Evolutionary conservation across 2,113 vertebrate genomes (phyloP).

Genomic region (Bufo gargarizans): DNA sequence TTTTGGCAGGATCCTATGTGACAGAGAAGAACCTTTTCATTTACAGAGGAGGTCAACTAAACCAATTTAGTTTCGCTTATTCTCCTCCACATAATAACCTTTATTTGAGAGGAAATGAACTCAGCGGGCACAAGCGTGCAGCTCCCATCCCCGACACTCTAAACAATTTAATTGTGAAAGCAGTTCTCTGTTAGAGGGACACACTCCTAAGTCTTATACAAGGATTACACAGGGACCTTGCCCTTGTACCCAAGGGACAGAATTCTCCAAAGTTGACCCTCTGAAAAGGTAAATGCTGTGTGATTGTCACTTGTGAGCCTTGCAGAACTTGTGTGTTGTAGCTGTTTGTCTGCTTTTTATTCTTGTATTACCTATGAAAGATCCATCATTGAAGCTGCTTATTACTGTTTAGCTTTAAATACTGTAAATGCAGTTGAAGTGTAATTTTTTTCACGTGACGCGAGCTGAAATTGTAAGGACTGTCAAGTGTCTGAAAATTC

Average conservation of each 20-base stretch:
- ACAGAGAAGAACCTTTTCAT: constrained; percentile 52
- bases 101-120: constrained; percentile 50
- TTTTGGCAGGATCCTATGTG: constrained; percentile 45
- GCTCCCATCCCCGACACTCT: constrained; percentile 12
- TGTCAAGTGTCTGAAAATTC: too few species aligned
- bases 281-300: constrained; percentile 13
- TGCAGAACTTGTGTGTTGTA: not conserved
- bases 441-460: too few species aligned
- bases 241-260: not conserved
- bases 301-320: not conserved
- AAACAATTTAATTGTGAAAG: constrained; percentile 50
- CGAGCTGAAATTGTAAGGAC: too few species aligned
- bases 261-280: constrained; percentile 19
- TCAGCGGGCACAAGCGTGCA: constrained; percentile 30
- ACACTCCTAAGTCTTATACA: not conserved
- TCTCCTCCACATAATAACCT: constrained; percentile 49
- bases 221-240: not conserved
- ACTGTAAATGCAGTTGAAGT: not conserved
- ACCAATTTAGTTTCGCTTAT: constrained; percentile 50
- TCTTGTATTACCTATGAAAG: not conserved
- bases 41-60: constrained; percentile 48
- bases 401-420: not conserved
- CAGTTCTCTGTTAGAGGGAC: constrained; percentile 22
- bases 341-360: not conserved
- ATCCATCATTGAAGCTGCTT: not conserved